Evolutionary conservation across 2,113 vertebrate genomes (phyloP), one percentile per base, ranked within the genome.

Genomic region (Upupa epops): DNA sequence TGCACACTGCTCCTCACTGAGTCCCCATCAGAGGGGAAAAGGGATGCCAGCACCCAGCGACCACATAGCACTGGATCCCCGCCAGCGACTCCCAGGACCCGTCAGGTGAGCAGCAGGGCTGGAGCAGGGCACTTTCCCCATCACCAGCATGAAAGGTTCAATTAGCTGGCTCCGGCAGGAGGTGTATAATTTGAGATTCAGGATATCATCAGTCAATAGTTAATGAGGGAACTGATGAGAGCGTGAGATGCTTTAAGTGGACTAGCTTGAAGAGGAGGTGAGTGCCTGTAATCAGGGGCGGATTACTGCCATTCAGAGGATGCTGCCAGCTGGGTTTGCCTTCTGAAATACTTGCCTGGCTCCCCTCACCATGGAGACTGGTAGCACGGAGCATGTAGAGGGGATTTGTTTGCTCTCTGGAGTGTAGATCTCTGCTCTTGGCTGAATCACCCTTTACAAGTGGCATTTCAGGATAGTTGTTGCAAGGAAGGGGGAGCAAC

Each of bases 191-290:
- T 96, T 96, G 76, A 95, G 91, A 95, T 96, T 93, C 96, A 91
- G 95, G 89, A 86, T 95, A 94, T 96, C 95, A 95, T 96, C 96
- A 95, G 95, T 90, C 96, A 82, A 86, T 89, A 48, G 91, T 75
- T 96, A 95, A 95, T 89, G 95, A 97, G 95, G 48, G 91, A 96
- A 93, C 92, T 96, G 96, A 96, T 95, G 96, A 96, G 96, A 93
- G 88, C 2, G 2, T 0, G n/a, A 85, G 93, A 85, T 83, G 94
- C 92, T 92, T 84, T 92, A 94, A 94, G 94, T 74, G 88, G 94
- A 81, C 86, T n/a, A 74, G 90, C 86, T 90, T 95, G 93, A 96
- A 96, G 94, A 93, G 88, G 85, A 94, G 89, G 87, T 90, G 92
- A 95, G 94, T 92, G 91, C 88, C 83, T 82, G 92, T 82, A 96